Conservation (phyloP, 53 echinoderm and acorn worm genomes). For the Holothuria leucospilota region DNA sequence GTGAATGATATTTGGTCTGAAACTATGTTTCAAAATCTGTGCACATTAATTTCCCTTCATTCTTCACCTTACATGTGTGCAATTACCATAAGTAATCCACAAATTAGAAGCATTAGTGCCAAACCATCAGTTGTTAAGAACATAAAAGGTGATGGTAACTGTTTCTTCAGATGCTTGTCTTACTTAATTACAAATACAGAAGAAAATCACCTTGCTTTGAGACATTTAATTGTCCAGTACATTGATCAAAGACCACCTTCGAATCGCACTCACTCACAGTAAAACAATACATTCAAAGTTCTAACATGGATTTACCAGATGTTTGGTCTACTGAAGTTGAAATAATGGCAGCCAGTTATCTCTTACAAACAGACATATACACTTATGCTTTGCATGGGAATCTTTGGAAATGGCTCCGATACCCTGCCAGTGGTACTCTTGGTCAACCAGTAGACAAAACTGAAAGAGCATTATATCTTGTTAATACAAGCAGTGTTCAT, state of each 20-base stretch:
- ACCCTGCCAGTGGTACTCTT: constrained; percentile 22
- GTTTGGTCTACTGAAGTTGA: constrained; percentile 34
- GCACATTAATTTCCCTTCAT: neutral
- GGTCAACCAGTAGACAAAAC: neutral
- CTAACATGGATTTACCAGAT: neutral
- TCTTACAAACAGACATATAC: constrained; percentile 14
- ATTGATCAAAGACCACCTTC: neutral
- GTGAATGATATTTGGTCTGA: constrained; percentile 10
- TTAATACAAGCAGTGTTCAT: constrained; percentile 20
- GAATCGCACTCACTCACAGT: neutral
- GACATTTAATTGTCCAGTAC: neutral
- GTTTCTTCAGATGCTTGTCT: constrained; percentile 42
- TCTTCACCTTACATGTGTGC: neutral
- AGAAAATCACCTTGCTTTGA: neutral
- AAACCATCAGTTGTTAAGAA: neutral
- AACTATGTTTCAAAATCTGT: neutral
- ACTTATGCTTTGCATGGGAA: neutral
- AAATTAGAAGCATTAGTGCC: neutral
- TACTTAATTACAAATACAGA: constrained; percentile 20
- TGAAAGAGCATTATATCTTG: constrained; percentile 9
- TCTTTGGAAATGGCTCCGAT: constrained; percentile 13
- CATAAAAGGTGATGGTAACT: constrained; percentile 29
- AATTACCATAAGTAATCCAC: neutral
- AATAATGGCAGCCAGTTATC: constrained; percentile 15
- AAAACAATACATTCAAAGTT: constrained; percentile 4